Base-by-base conservation (phyloP, 1,140 invertebrate species). In the Sycobia sp. region DNA sequence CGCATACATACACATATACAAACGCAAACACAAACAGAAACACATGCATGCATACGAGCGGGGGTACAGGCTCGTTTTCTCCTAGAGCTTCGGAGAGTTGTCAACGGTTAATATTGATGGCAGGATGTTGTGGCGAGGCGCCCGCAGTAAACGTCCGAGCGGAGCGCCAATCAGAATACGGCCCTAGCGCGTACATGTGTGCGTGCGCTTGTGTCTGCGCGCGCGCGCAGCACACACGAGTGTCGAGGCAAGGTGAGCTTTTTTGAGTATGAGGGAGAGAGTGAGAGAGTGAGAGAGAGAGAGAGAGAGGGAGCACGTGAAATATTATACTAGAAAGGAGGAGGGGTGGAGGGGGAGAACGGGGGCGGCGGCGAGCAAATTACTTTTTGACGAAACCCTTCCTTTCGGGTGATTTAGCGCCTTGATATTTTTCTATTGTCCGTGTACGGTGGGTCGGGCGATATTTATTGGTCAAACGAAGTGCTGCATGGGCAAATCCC, bases 41-140 rank as follows among this genome's bases (percentile, higher is more conserved):
- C 5, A 11, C 11, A 11, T 11, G 29, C 11, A 32, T 32, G 11
- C 11, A 32, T 32, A 11, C 29, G 11, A 32, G 11, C 5, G 29
- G 29, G 29, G 5, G 4, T 32, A 32, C 11, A 32, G 29, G n/a
- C 22, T 49, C 20, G n/a, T 1, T 25, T 3, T 25, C 27, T 57
- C 27, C 51, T 62, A 36, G 49, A 54, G 41, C 23, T n/a, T 50
- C 49, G 41, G 38, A n/a, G 56, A 47, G 27, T 58, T 64, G 55
- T 58, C 62, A 58, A 58, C 62, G 55, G n/a, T 18, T 20, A 59
- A 65, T 65, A 65, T 65, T 58, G 62, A 64, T 58, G 62, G 55
- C 54, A 50, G 39, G 51, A 62, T 62, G 51, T 34, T 25, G 20
- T 7, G 14, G 29, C 38, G 29, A 46, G 60, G 60, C 51, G 61